phyloP scores from a whole-genome alignment of 2,888 invertebrate species.

The Clistopyga incitator region DNA sequence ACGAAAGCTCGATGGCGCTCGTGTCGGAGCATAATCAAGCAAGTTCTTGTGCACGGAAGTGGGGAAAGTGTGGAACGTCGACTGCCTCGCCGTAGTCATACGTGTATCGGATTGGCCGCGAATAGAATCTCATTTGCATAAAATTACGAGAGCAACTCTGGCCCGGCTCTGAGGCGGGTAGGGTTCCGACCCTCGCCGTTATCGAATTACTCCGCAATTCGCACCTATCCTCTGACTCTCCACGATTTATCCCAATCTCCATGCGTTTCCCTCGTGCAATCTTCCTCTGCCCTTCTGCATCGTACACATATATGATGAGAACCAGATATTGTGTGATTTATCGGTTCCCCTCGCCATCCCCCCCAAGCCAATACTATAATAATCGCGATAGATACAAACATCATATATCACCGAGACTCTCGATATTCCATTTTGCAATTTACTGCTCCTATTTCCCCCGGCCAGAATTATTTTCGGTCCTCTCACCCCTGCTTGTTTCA shows the following conservation, averaged over 20 bases:
- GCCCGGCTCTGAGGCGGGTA: background rate
- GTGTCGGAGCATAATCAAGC: conserved; percentile 59
- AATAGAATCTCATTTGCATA: conserved; percentile 69
- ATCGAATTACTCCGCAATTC: conserved; percentile 70
- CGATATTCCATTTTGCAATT: no score
- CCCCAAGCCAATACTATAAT: background rate
- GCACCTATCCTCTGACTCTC: conserved; percentile 61
- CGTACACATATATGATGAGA: background rate
- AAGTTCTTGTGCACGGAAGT: conserved; percentile 47
- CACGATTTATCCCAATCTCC: conserved; percentile 52
- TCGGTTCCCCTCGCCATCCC: no score
- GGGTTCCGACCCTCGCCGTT: conserved; percentile 48
- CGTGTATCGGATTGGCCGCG: conserved; percentile 63
- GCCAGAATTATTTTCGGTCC: no score
- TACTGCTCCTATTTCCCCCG: no score
- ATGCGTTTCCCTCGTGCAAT: conserved; percentile 3
- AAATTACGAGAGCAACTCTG: conserved; percentile 64
- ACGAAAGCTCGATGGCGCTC: conserved; percentile 20
- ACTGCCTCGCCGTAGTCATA: conserved; percentile 43
- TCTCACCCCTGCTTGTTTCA: no score
- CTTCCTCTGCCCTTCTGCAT: background rate
- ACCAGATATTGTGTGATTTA: background rate
- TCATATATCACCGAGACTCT: background rate
- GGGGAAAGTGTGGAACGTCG: conserved; percentile 14
- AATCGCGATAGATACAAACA: background rate